Evolutionary conservation across 2,797 vertebrate genomes (phyloP).

Genomic region (Eulemur albifrons): DNA sequence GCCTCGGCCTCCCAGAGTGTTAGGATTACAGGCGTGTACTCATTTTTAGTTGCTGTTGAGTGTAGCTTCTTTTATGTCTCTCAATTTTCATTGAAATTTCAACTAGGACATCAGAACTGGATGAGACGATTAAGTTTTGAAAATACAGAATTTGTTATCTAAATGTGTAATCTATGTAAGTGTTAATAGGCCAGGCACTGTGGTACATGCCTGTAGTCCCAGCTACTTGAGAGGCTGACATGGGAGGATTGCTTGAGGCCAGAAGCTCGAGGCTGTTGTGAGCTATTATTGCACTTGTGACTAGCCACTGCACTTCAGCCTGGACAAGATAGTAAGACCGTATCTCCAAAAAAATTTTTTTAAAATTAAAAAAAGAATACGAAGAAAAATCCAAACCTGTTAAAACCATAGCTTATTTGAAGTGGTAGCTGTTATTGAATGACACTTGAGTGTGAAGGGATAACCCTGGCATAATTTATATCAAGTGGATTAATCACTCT

Average conservation of each 20-base stretch:
- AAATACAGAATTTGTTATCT: conserved; percentile 31
- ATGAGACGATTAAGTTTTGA: conserved; percentile 17
- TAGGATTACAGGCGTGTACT: background rate
- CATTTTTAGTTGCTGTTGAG: background rate
- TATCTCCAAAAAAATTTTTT: background rate
- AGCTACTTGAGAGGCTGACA: background rate
- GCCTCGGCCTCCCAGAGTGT: no score
- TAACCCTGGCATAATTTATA: conserved; percentile 36
- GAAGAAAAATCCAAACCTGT: background rate
- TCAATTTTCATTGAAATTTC: conserved; percentile 36
- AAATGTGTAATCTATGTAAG: background rate
- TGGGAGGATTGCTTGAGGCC: background rate
- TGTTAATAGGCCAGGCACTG: background rate
- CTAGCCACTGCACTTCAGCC: background rate
- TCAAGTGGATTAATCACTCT: background rate
- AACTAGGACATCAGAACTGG: conserved; percentile 23
- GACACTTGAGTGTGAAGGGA: background rate
- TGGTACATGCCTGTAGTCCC: background rate
- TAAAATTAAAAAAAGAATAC: background rate
- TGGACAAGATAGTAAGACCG: background rate
- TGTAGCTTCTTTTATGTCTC: background rate
- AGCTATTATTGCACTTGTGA: background rate
- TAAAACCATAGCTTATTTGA: conserved; percentile 19
- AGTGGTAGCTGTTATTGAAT: background rate
- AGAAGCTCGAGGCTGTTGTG: background rate